Percentiles rank a stretch among this genome's conserved stretches.
Evolutionary conservation across 2,888 invertebrate species (phyloP).

Genomic region (Cryptosula pallasiana): DNA sequence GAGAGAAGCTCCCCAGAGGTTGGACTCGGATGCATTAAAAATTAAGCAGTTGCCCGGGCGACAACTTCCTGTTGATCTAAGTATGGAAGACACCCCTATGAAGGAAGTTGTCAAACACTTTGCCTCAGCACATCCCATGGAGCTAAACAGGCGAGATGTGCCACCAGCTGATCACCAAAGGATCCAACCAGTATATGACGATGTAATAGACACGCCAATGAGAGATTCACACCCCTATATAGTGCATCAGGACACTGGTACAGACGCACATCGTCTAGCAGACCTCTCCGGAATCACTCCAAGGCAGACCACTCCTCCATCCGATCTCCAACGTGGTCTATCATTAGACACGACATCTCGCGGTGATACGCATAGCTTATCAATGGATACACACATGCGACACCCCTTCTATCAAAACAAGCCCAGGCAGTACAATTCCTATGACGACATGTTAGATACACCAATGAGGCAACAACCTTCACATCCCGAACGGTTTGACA

Average conservation of each 20-base stretch:
- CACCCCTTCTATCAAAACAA: not conserved
- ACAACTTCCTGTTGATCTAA: not conserved
- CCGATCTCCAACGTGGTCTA: not conserved
- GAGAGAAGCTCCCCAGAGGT: not conserved
- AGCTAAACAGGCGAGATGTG: not conserved
- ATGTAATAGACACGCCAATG: not conserved
- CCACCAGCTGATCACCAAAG: not conserved
- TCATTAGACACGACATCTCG: not conserved
- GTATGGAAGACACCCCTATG: not conserved
- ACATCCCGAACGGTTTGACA: not conserved
- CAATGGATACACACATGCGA: not conserved
- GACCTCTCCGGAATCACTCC: not conserved
- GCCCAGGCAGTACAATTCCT: not conserved
- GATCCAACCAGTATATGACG: not conserved
- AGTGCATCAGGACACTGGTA: not conserved
- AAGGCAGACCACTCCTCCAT: not conserved
- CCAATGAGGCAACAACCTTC: not conserved
- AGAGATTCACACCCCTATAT: not conserved
- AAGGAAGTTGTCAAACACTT: not conserved
- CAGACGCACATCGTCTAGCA: not conserved
- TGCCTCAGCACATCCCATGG: too few species aligned
- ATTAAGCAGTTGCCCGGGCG: constrained; percentile 7
- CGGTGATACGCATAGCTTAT: not conserved
- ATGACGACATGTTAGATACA: constrained; percentile 3
- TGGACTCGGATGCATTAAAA: not conserved